Base-by-base conservation (phyloP, 2,888 invertebrate genomes). In the Fragum fragum region DNA sequence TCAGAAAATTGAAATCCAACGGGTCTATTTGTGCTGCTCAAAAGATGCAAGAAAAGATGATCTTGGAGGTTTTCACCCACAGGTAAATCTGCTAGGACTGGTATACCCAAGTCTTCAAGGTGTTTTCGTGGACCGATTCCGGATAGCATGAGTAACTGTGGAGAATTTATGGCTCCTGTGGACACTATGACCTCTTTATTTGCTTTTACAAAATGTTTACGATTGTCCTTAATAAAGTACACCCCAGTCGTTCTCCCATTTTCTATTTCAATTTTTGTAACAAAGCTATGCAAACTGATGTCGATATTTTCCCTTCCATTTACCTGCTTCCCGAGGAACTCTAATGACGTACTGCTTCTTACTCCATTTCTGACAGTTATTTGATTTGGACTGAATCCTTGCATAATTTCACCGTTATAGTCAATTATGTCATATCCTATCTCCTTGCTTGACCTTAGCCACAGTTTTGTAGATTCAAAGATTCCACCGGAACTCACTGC, bases 31-130 rank as follows among this genome's bases (percentile, higher is more conserved):
- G 79, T 76, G 1, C 57, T 28, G 5, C 76, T 53, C 28, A 79
- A 57, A 29, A 39, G 36, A 52, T 73, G 72, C 3, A 79, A 3
- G n/a, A 79, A 23, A 26, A 76, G 47, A 32, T 78, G 77, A 18
- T 78, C 69, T 69, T 69, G 69, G 16, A 69, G 52, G 11, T 69
- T 52, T 69, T 69, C 23, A 7, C 69, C 69, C 7, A 93, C 93
- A 14, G 92, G 93, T 39, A 93, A 78, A 77, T 93, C 91, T 32
- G 87, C 88, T 14, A 90, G 82, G 16, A 92, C 87, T 2, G 90
- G 91, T 42, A 93, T 91, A 89, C 92, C 88, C 18, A 92, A 79
- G 26, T 90, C 88, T 71, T 93, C 86, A 18, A 94, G 89, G 28
- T 94, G 92, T 7, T 39, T 42, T 47, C 39, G 42, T 47, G 59